Percentiles rank a stretch among this genome's conserved stretches.
Conservation (phyloP, 2,797 vertebrate genomes). For the Mormyrus proboscirostris region DNA sequence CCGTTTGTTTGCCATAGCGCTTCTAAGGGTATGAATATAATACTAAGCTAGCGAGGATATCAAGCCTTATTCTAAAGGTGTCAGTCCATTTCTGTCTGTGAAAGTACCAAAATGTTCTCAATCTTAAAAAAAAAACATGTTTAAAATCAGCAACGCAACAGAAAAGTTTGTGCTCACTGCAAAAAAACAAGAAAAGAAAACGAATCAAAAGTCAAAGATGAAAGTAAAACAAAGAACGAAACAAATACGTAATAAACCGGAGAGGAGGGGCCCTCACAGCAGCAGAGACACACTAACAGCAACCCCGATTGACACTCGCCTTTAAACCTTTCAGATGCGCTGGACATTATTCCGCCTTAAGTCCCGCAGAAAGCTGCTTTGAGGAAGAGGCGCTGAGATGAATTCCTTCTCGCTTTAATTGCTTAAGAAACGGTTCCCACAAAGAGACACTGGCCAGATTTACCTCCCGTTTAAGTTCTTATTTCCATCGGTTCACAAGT, state of each 20-base stretch:
- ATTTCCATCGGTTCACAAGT: conserved; percentile 92
- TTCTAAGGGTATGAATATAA: neutral
- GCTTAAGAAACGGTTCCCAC: conserved; percentile 88
- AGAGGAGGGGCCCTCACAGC: conserved; percentile 20
- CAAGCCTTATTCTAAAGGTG: conserved; percentile 31
- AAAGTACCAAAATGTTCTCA: conserved; percentile 28
- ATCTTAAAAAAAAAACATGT: conserved; percentile 55
- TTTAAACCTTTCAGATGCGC: conserved; percentile 72
- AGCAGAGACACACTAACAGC: conserved; percentile 39
- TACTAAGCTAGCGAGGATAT: neutral
- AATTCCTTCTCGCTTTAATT: conserved; percentile 92
- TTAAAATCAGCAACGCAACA: conserved; percentile 49
- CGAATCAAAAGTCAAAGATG: conserved; percentile 50
- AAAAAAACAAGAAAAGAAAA: conserved; percentile 58
- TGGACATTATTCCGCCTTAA: conserved; percentile 77
- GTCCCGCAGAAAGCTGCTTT: conserved; percentile 77
- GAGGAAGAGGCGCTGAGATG: conserved; percentile 80
- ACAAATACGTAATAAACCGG: conserved; percentile 34
- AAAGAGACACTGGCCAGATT: conserved; percentile 85
- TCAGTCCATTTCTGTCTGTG: conserved; percentile 16
- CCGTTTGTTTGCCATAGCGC: neutral
- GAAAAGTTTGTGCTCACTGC: conserved; percentile 28
- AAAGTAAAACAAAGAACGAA: conserved; percentile 48
- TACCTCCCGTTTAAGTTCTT: conserved; percentile 89
- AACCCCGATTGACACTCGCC: conserved; percentile 54